phyloP scores from a whole-genome alignment of 2,113 vertebrate genomes.

The Euleptes europaea region DNA sequence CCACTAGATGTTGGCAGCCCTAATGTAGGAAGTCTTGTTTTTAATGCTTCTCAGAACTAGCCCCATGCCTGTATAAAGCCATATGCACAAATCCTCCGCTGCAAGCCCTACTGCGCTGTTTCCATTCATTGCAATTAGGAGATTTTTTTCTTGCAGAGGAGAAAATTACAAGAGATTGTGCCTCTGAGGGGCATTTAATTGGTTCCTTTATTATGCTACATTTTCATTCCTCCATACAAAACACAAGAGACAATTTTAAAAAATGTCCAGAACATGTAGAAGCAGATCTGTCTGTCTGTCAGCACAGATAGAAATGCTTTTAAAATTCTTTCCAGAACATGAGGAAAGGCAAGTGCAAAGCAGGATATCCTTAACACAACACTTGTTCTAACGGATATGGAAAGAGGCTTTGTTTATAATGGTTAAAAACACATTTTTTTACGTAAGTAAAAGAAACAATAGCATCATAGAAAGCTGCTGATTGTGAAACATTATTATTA shows the following conservation, averaged over 20 bases:
- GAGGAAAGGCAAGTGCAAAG: not conserved
- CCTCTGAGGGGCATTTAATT: not conserved
- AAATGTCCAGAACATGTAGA: conserved; percentile 1
- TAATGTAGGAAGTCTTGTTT: too few species aligned
- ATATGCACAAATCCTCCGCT: not conserved
- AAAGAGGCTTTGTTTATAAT: not conserved
- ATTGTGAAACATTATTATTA: conserved; percentile 33
- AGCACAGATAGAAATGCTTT: conserved; percentile 26
- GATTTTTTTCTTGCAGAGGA: not conserved
- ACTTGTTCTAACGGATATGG: conserved; percentile 24
- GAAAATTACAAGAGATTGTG: not conserved
- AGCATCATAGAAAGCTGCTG: conserved; percentile 10
- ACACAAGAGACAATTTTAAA: conserved; percentile 37
- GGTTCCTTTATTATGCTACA: not conserved
- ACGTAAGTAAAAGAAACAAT: conserved; percentile 19
- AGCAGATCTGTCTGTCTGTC: conserved; percentile 11
- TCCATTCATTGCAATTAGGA: not conserved
- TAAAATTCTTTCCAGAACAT: conserved; percentile 13
- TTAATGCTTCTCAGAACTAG: too few species aligned
- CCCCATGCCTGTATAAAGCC: not conserved
- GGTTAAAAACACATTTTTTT: conserved; percentile 30
- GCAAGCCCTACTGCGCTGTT: not conserved
- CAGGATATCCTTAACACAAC: conserved; percentile 46
- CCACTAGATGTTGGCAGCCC: too few species aligned
- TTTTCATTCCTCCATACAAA: not conserved